Percentiles rank a stretch among this genome's conserved stretches.
These are phyloP conservation scores for Vanessa atalanta DNA, from an alignment of 1,140 invertebrate genomes.

Conservation along the genomic window DNA sequence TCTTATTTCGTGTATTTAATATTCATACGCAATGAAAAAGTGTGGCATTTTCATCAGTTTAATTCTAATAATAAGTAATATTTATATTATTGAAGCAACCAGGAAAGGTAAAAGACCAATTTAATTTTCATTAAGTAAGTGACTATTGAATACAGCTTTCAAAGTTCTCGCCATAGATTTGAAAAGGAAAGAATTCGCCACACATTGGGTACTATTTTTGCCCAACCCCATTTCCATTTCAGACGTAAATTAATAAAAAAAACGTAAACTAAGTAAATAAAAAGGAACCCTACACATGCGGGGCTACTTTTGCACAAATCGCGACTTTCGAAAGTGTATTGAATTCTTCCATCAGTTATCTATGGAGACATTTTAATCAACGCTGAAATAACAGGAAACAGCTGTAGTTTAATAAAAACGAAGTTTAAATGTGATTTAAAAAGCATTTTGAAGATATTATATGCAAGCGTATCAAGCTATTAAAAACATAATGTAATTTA, in stretches of 20 bases:
- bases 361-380: no score
- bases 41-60: neutral
- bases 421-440: no score
- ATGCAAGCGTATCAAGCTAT: no score
- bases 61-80: conserved; percentile 24
- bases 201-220: neutral
- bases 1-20: conserved; percentile 4
- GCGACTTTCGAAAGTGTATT: neutral
- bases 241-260: neutral
- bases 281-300: neutral
- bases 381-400: no score
- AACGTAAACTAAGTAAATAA: neutral
- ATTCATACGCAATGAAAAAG: conserved; percentile 11
- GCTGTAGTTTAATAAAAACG: no score
- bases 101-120: conserved; percentile 22
- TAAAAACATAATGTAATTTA: no score
- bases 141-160: neutral
- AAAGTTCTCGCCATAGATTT: neutral
- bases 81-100: conserved; percentile 4
- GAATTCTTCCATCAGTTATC: neutral
- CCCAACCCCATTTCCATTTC: neutral
- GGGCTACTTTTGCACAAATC: neutral
- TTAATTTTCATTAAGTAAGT: neutral
- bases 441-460: neutral
- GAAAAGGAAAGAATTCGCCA: neutral